Conservation (phyloP, 2,113 vertebrate species). For the Phylloscopus trochilus region DNA sequence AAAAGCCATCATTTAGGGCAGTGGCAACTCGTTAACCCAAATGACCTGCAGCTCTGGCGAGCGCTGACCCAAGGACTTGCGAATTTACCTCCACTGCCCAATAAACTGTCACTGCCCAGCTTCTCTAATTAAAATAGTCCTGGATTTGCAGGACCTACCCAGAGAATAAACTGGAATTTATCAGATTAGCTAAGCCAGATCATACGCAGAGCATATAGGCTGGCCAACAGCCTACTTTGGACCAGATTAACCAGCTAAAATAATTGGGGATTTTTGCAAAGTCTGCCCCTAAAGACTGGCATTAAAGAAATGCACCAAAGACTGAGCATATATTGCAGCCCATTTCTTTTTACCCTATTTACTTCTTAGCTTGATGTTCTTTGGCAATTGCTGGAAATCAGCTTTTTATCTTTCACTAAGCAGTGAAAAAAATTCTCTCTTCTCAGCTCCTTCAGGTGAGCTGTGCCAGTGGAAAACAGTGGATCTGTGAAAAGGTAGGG, state of each 20-base stretch:
- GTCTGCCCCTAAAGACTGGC: conserved; percentile 63
- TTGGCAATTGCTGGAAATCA: conserved; percentile 16
- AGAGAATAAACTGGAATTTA: conserved; percentile 67
- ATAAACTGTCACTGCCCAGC: conserved; percentile 41
- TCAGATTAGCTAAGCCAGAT: conserved; percentile 67
- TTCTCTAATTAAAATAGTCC: conserved; percentile 69
- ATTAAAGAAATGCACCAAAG: conserved; percentile 57
- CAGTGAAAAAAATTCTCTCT: background rate
- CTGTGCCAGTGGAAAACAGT: background rate
- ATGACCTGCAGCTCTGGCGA: conserved; percentile 43
- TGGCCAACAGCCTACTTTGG: conserved; percentile 67
- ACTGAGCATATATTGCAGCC: conserved; percentile 26
- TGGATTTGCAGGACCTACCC: conserved; percentile 64
- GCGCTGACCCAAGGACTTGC: conserved; percentile 18
- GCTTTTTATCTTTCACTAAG: conserved; percentile 25
- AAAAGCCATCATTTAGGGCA: conserved; percentile 48
- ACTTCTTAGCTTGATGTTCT: conserved; percentile 36
- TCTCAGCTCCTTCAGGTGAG: background rate
- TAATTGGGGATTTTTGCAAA: conserved; percentile 70
- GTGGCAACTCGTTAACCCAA: conserved; percentile 52
- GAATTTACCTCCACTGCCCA: conserved; percentile 56
- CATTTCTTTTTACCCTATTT: conserved; percentile 40
- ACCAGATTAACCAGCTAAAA: conserved; percentile 69
- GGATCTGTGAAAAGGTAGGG: background rate
- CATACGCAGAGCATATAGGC: conserved; percentile 46